Conservation (phyloP, 1,140 invertebrate species). For the Drosophila tsacasi region DNA sequence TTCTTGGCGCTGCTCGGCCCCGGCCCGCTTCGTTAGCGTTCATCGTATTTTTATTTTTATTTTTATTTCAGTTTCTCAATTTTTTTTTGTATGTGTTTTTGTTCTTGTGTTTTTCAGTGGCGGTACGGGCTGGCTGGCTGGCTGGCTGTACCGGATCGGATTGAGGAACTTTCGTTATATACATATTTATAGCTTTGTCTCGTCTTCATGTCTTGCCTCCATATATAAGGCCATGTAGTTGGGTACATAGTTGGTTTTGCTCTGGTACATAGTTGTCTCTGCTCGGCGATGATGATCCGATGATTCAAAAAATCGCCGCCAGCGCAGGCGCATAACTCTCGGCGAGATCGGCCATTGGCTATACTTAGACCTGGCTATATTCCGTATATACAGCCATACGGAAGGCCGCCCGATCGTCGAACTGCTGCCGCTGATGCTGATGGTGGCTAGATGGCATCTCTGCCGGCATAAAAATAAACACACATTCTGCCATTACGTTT, state of each 20-base stretch:
- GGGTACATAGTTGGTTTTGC: conserved; percentile 57
- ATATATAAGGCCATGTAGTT: conserved; percentile 45
- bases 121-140: conserved; percentile 20
- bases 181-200: conserved; percentile 82
- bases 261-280: conserved; percentile 40
- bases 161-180: conserved; percentile 74
- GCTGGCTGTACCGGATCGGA: conserved; percentile 50
- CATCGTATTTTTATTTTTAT: conserved; percentile 47
- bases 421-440: conserved; percentile 14
- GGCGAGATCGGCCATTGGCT: conserved; percentile 40
- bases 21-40: conserved; percentile 45
- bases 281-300: conserved; percentile 33
- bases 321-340: conserved; percentile 65
- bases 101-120: conserved; percentile 23
- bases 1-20: conserved; percentile 57
- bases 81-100: conserved; percentile 8
- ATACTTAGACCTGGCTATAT: conserved; percentile 73
- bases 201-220: conserved; percentile 73
- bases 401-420: conserved; percentile 78
- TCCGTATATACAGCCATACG: conserved; percentile 47
- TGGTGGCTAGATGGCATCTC: conserved; percentile 54
- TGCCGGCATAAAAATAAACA: conserved; percentile 72
- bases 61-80: conserved; percentile 39
- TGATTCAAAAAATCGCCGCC: conserved; percentile 30
- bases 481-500: conserved; percentile 42